These are phyloP conservation scores for Paraplagusia blochii DNA, from an alignment of 2,113 vertebrate species.

Conservation along the genomic window DNA sequence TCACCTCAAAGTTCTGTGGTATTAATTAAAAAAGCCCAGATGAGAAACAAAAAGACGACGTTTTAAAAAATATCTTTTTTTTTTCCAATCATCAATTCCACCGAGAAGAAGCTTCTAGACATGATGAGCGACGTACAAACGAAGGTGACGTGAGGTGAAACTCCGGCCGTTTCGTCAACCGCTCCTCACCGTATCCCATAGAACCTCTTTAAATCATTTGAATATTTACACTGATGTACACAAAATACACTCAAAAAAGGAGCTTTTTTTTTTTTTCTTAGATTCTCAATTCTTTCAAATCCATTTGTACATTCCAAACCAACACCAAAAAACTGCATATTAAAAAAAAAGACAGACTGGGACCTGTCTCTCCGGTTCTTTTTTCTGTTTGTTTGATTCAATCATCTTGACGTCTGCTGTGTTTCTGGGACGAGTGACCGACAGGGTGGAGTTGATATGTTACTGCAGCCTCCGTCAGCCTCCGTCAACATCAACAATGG, in stretches of 20 bases:
- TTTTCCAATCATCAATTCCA: constrained; percentile 44
- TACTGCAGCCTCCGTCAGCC: constrained; percentile 39
- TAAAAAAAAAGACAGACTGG: constrained; percentile 40
- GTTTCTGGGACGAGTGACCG: constrained; percentile 47
- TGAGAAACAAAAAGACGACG: constrained; percentile 55
- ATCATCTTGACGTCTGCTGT: constrained; percentile 40
- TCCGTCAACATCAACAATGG: constrained; percentile 57
- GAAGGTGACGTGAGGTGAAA: constrained; percentile 57
- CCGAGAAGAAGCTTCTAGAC: constrained; percentile 52
- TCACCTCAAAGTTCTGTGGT: constrained; percentile 56
- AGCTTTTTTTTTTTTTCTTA: constrained; percentile 55
- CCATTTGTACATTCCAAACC: constrained; percentile 73
- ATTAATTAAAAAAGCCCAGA: constrained; percentile 58
- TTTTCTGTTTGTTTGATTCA: neutral
- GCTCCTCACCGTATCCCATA: constrained; percentile 62
- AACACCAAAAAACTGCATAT: constrained; percentile 54
- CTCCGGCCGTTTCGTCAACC: constrained; percentile 49
- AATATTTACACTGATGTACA: constrained; percentile 84
- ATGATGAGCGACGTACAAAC: constrained; percentile 65
- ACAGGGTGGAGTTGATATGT: constrained; percentile 38
- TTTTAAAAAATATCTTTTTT: constrained; percentile 38
- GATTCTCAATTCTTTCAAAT: constrained; percentile 61
- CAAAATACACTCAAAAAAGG: constrained; percentile 83
- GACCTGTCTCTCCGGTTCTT: constrained; percentile 38
- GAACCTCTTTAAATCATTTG: constrained; percentile 72